Evolutionary conservation across 1,140 invertebrate genomes (phyloP), one percentile per base, ranked within the genome.

Genomic region (Eumeta japonica): DNA sequence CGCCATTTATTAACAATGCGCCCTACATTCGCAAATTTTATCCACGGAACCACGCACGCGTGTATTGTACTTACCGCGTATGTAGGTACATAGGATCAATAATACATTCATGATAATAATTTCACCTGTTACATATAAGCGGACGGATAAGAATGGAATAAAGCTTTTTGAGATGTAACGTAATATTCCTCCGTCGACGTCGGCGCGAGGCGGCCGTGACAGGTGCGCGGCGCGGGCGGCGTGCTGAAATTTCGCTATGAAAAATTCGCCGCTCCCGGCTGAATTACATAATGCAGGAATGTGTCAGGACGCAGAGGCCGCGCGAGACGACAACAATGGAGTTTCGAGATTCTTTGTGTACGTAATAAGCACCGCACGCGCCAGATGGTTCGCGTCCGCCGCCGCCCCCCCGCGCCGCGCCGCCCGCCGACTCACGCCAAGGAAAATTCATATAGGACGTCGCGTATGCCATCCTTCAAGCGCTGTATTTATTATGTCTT

Each of bases 281-380:
- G 55, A 44, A 53, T 57, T 57, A 52, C 46, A 56, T 60, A 58
- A 63, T 56, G 55, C 48, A 54, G 41, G 47, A 55, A 56, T 46
- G 50, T 59, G 58, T 59, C 54, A 52, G 48, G 45, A 46, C 41
- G 41, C 34, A 13, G 41, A 28, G 47, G 43, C 50, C 41, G 48
- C 37, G 36, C 15, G 20, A 24, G 20, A n/a, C 42, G 41, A 36
- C 35, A 16, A 40, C 33, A 39, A 46, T 47, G 50, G 36, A 51
- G 33, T 49, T 41, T 45, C 42, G 39, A 46, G 35, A 54, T 51
- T 51, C 55, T 60, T 60, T 62, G 55, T 62, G 46, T 45, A 16
- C 35, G 46, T 55, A 57, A 62, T 53, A 58, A 51, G 50, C 42
- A 29, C 39, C 38, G 34, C 47, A 46, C 50, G 52, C 43, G 43